These are phyloP conservation scores for Dicaeum eximium DNA, from an alignment of 2,113 vertebrate genomes.

Conservation along the genomic window DNA sequence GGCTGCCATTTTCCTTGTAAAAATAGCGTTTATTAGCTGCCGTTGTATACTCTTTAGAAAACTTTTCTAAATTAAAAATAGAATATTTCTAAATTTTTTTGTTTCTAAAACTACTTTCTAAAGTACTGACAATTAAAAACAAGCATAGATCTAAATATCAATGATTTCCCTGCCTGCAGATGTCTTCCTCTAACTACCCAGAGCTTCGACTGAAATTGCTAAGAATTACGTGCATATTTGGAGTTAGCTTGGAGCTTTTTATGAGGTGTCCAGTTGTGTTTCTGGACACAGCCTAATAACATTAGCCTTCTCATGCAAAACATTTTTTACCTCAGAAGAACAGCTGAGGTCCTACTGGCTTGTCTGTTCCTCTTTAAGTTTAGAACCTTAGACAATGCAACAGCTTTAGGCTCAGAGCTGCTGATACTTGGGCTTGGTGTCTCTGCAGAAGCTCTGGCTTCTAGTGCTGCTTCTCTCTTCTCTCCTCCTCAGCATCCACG, in stretches of 20 bases:
- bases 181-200: not conserved
- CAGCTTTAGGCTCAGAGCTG: not conserved
- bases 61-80: too few relatives aligned
- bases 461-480: not conserved
- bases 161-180: not conserved
- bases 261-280: not conserved
- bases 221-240: not conserved
- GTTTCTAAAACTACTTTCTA: not conserved
- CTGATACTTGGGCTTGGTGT: not conserved
- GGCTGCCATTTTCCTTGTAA: not conserved
- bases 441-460: not conserved
- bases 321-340: not conserved
- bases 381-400: not conserved
- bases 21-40: not conserved
- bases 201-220: not conserved
- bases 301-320: not conserved
- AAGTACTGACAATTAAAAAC: not conserved
- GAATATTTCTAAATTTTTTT: not conserved
- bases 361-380: not conserved
- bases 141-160: not conserved
- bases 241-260: not conserved
- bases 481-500: not conserved
- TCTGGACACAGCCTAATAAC: not conserved
- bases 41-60: not conserved
- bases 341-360: not conserved